Evolutionary conservation across 2,797 vertebrate species (phyloP).

Genomic region (Pteronotus mesoamericanus): DNA sequence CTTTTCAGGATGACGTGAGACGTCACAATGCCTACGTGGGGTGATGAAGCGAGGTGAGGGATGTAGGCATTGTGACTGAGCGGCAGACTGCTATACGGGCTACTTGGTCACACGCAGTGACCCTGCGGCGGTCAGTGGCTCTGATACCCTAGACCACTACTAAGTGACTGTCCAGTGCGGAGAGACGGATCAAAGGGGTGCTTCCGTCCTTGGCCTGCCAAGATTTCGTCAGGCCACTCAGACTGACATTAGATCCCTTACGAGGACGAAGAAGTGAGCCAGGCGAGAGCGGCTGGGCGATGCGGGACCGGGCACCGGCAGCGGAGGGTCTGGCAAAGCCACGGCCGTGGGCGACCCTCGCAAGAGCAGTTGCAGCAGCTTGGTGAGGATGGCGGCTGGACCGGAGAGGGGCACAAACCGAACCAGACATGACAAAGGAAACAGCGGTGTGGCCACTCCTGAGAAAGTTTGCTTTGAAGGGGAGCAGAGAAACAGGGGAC

Average conservation of each 20-base stretch:
- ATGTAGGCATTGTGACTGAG: neutral
- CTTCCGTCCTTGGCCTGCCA: neutral
- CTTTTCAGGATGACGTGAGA: no score
- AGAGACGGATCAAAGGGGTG: neutral
- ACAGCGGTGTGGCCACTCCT: neutral
- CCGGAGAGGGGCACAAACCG: neutral
- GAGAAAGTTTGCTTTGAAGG: neutral
- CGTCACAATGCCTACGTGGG: neutral
- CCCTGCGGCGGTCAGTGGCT: neutral
- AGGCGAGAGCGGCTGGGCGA: no score
- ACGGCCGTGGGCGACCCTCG: no score
- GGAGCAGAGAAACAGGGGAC: neutral
- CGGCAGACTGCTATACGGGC: no score
- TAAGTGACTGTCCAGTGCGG: neutral
- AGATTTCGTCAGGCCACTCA: neutral
- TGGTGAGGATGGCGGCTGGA: neutral
- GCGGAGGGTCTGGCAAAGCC: fast-evolving
- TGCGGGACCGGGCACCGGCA: fast-evolving
- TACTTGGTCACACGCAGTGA: neutral
- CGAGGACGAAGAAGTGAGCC: neutral
- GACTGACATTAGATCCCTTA: neutral
- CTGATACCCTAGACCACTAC: neutral
- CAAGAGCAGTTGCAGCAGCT: fast-evolving
- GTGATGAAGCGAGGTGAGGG: neutral
- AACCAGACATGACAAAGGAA: neutral